Base-by-base conservation (phyloP, 2,113 vertebrate genomes). In the Pangasianodon gigas region DNA sequence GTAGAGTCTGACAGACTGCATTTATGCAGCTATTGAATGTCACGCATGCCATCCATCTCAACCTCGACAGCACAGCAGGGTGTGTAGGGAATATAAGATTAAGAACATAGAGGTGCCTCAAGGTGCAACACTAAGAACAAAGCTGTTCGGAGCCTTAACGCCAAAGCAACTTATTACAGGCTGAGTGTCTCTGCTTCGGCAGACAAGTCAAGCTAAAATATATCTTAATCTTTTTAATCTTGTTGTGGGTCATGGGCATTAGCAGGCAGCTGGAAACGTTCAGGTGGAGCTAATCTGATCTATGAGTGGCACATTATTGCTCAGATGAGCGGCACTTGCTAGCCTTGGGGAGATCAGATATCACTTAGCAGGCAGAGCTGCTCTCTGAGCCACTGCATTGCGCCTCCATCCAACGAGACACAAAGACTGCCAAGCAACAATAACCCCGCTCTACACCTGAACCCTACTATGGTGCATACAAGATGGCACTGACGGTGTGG, bases 281-380 rank as follows among this genome's bases (percentile, higher is more conserved):
- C 88, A 87, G 91, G 88, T 92, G 81, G 51, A 92, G 74, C 82
- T 91, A 92, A 92, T 92, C 88, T 41, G 88, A 92, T 92, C 91
- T 88, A 75, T 89, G 56, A 91, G 88, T 85, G 90, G 88, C 88
- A 62, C 83, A 90, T 89, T 89, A 91, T 90, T 74, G 60, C 88
- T 90, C 89, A 90, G 87, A 92, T 87, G 91, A 92, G 91, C 90
- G 87, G 89, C 71, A 83, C 85, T 89, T 80, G 82, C 85, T 80
- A 86, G 85, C 89, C 75, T 79, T 2, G n/a, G 89, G 87, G 91
- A 65, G 60, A 85, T 82, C 84, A 69, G 87, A 88, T 88, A 89
- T 90, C 62, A 85, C 88, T 83, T 62, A 44, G 67, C 80, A 82
- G 79, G 88, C 85, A 67, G 32, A 85, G 60, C 84, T 18, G 44